These are phyloP conservation scores for Bufotes viridis DNA, from an alignment of 2,797 vertebrate genomes.

Conservation along the genomic window DNA sequence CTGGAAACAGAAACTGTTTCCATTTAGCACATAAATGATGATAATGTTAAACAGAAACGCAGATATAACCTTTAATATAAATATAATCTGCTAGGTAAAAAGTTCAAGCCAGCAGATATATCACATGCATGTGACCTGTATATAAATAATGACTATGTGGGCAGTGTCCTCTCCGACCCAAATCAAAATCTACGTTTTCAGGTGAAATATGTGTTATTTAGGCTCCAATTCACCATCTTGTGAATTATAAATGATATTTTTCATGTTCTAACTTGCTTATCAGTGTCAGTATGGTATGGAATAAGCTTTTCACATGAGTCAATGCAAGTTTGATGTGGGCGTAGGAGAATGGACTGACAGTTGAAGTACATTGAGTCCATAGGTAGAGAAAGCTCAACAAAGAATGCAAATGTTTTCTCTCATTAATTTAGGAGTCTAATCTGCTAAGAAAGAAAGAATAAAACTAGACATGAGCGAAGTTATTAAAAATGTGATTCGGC, in stretches of 20 bases:
- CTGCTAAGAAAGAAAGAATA: neutral
- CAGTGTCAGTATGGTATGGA: slow-evolving; percentile 41
- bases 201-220: slow-evolving; percentile 45
- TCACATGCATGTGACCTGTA: too few species aligned
- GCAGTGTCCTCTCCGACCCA: neutral
- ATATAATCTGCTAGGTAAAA: too few species aligned
- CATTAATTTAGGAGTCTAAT: neutral
- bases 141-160: neutral
- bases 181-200: neutral
- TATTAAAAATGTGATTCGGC: too few species aligned
- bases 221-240: slow-evolving; percentile 37
- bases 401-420: neutral
- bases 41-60: too few species aligned
- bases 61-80: too few species aligned
- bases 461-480: too few species aligned
- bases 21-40: too few species aligned
- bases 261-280: slow-evolving; percentile 54
- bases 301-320: slow-evolving; percentile 56
- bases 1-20: too few species aligned
- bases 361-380: slow-evolving; percentile 33
- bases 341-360: slow-evolving; percentile 50
- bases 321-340: slow-evolving; percentile 53
- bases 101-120: too few species aligned
- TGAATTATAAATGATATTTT: slow-evolving; percentile 23
- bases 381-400: slow-evolving; percentile 7